Percentiles rank a stretch among this genome's conserved stretches.
Evolutionary conservation across 2,797 vertebrate genomes (phyloP).

Genomic region (Nothura maculosa): DNA sequence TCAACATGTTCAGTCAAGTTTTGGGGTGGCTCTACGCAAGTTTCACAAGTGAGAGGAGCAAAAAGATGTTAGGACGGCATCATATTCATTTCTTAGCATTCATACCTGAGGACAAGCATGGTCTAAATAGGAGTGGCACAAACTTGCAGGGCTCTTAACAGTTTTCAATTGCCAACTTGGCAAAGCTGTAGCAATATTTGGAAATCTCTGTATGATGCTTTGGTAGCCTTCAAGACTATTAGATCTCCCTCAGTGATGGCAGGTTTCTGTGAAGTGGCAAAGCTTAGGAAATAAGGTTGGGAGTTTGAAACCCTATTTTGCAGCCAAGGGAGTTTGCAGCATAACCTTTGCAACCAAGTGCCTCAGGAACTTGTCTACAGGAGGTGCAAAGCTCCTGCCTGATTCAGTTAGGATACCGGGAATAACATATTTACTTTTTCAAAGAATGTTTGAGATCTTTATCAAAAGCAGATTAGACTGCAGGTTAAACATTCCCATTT

Average conservation of each 20-base stretch:
- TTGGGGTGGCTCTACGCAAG: background rate
- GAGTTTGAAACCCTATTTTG: background rate
- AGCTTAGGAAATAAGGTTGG: background rate
- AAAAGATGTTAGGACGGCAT: background rate
- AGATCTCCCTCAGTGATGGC: background rate
- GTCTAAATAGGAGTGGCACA: background rate
- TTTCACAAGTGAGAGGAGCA: background rate
- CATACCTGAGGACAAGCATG: background rate
- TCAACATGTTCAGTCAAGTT: background rate
- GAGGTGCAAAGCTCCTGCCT: background rate
- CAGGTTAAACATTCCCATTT: background rate
- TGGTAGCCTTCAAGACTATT: background rate
- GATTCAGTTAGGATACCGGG: background rate
- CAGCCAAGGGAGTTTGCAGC: no score
- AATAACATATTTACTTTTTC: background rate
- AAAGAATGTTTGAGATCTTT: background rate
- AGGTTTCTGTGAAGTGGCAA: background rate
- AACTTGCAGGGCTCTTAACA: background rate
- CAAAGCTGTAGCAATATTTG: background rate
- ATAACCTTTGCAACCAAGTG: no score
- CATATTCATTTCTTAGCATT: background rate
- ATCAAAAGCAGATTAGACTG: background rate
- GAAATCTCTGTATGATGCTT: background rate
- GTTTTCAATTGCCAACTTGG: background rate
- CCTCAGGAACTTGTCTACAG: background rate